Percentiles rank a stretch among this genome's conserved stretches.
These are phyloP conservation scores for Sesamia nonagrioides DNA, from an alignment of 1,140 invertebrate genomes.

Conservation along the genomic window DNA sequence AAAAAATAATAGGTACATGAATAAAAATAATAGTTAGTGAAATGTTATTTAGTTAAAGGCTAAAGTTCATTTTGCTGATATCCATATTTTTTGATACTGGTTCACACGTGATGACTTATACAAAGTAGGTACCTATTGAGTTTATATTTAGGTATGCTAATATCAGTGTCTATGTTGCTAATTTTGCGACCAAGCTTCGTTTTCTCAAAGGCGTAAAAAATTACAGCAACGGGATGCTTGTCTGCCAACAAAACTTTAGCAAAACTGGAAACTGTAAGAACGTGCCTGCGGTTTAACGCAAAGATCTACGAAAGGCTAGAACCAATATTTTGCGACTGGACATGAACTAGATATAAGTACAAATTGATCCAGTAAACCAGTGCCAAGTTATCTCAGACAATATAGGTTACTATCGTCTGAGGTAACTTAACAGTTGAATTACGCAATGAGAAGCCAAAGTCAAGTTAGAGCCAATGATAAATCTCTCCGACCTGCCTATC, in stretches of 20 bases:
- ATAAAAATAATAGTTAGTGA: constrained; percentile 1
- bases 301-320: not conserved
- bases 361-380: not conserved
- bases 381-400: not conserved
- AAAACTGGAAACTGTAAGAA: not conserved
- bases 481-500: constrained; percentile 54
- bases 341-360: not conserved
- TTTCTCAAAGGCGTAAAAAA: not conserved
- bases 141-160: not conserved
- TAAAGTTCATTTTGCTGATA: not conserved
- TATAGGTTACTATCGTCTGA: not conserved
- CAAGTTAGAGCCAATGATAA: constrained; percentile 48
- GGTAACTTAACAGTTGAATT: constrained; percentile 7
- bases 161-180: no score
- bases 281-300: not conserved
- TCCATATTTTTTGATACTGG: not conserved
- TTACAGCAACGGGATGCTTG: not conserved
- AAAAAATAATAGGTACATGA: not conserved
- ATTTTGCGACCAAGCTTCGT: no score
- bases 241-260: not conserved
- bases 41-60: not conserved
- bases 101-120: not conserved
- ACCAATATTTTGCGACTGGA: not conserved
- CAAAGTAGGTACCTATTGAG: not conserved
- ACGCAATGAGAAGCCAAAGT: constrained; percentile 18